Evolutionary conservation across 2,888 invertebrate genomes (phyloP), one percentile per base, ranked within the genome.

Genomic region (Acrobasis repandana): DNA sequence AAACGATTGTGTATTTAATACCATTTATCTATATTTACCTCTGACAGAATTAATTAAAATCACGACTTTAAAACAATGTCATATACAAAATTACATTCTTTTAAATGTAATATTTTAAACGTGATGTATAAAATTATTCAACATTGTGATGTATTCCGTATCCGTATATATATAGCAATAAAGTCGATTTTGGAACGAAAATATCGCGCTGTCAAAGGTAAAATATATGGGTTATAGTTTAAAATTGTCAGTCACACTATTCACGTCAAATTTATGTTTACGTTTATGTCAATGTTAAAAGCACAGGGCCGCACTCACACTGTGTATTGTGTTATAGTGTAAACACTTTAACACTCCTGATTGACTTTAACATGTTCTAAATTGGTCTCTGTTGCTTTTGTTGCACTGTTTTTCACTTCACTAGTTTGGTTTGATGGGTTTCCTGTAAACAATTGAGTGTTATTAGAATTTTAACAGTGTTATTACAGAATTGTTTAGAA

Each of bases 361-460:
- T 64, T 79, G 3, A 63, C 58, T 72, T 77, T 77, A 8, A 67
- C 65, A 52, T 80, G 79, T 70, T 85, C 83, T 69, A 73, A 61
- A 52, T 74, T 75, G 2, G 79, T 78, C 56, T 85, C 86, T 11
- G 80, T 77, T 0, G 82, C 69, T 74, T 85, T 86, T 48, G 78
- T 70, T 54, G 74, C 79, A 78, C 76, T 74, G 28, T 67, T 70
- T 70, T 83, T 86, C 36, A 65, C 63, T 18, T 86, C 86, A 72
- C 70, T 73, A 5, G 69, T 68, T 61, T 75, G 82, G 16, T 73
- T 74, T 57, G 79, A 69, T 11, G 82, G 72, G 62, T 76, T 80
- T 51, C 79, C 86, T 86, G 79, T 6, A 66, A 74, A 65, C 63
- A 57, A 68, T 28, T 34, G 20, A 34, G 11, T 33, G 14, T 38